Evolutionary conservation across 2,888 invertebrate species (phyloP).

Genomic region (Andrena camellia): DNA sequence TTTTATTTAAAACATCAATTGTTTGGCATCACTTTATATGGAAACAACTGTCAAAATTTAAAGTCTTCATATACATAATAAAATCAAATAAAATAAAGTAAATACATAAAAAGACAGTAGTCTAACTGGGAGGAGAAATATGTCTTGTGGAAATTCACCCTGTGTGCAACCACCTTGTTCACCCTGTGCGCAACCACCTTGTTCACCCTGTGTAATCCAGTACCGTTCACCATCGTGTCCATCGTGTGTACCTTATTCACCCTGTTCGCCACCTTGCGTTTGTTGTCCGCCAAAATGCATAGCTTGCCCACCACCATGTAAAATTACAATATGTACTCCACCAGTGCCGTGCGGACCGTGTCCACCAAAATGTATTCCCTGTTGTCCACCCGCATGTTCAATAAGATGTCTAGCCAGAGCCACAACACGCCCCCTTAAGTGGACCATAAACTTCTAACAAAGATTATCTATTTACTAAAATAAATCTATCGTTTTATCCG

Average conservation of each 20-base stretch:
- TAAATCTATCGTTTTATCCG: slow-evolving; percentile 57
- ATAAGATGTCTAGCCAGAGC: slow-evolving; percentile 65
- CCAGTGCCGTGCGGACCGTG: slow-evolving; percentile 76
- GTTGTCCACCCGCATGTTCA: slow-evolving; percentile 66
- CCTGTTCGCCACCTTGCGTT: slow-evolving; percentile 52
- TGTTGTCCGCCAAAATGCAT: slow-evolving; percentile 65
- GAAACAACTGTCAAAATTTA: slow-evolving; percentile 36
- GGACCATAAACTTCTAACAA: slow-evolving; percentile 57
- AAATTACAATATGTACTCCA: slow-evolving; percentile 76
- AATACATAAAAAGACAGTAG: slow-evolving; percentile 22
- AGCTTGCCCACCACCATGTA: slow-evolving; percentile 73
- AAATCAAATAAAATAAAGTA: slow-evolving; percentile 18
- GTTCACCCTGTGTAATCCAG: slow-evolving; percentile 75
- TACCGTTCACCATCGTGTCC: slow-evolving; percentile 67
- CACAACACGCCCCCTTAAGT: slow-evolving; percentile 62
- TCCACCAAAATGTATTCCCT: slow-evolving; percentile 76
- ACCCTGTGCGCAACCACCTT: slow-evolving; percentile 76
- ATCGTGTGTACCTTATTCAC: slow-evolving; percentile 73
- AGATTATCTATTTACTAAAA: slow-evolving; percentile 1
- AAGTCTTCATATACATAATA: slow-evolving; percentile 5
- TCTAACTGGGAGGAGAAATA: slow-evolving; percentile 29
- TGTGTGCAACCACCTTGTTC: slow-evolving; percentile 80
- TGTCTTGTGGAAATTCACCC: slow-evolving; percentile 64
- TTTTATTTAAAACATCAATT: slow-evolving; percentile 20
- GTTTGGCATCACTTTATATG: not conserved